Base-by-base conservation (phyloP, 2,888 invertebrate genomes). In the Xylota segnis region DNA sequence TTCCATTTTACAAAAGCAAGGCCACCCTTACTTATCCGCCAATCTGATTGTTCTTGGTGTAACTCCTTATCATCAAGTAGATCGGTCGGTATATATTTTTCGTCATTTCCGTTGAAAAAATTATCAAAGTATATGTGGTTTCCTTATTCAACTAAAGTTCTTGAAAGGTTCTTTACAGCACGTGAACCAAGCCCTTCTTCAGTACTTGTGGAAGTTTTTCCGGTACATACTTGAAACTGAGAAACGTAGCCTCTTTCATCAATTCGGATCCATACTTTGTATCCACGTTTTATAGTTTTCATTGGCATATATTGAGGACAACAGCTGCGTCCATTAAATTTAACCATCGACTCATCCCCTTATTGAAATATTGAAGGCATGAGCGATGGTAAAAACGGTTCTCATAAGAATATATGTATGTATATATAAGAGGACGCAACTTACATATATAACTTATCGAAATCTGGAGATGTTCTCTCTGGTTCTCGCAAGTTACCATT, bases 141-240 rank as follows among this genome's bases (percentile, higher is more conserved):
- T 16, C 61, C 16, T 43, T 71, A 71, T 14, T 58, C 71, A 6
- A 58, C 65, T 50, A 71, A 37, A 0, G 27, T 45, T n/a, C 37
- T 23, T 2, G 66, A 40, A 34, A 79, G 40, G 66, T 71, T 65
- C 37, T 71, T 71, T 4, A 72, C 79, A 2, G 59, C 66, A 14
- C 65, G 29, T n/a, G 37, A 18, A n/a, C 50, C 58, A 10, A 65
- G 27, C 74, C 89, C 89, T 71, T 91, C 91, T 1, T 90, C 88
- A 45, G 89, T 88, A 58, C 90, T 89, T 87, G 90, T 90, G 82
- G 82, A 89, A 72, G 88, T 90, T 87, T 92, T 92, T 4, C 90
- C 89, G 9, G 88, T 89, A 71, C 89, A 89, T 27, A 90, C 87
- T 52, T 90, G 88, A 88, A 90, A 90, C 45, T 90, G 68, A 61